Conservation (phyloP, 1,140 invertebrate species). For the Pogonognathellus flavescens region DNA sequence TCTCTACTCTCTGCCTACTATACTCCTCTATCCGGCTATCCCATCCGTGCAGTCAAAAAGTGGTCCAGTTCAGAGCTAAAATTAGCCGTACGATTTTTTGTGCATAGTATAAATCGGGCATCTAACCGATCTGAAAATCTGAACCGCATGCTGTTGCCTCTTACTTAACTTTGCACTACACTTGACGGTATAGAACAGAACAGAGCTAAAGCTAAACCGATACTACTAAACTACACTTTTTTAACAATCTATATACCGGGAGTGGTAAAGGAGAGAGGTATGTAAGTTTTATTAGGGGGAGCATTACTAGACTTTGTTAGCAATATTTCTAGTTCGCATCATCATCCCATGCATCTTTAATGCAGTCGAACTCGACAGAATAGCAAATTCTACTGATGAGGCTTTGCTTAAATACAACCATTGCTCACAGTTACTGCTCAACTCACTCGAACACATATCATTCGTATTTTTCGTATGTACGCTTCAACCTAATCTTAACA, state of each 20-base stretch:
- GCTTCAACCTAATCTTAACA: conserved; percentile 10
- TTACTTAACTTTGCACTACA: conserved; percentile 15
- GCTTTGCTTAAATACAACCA: neutral
- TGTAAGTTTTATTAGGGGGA: neutral
- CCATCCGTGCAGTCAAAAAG: conserved; percentile 50
- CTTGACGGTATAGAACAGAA: neutral
- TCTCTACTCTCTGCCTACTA: neutral
- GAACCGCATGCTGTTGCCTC: conserved; percentile 35
- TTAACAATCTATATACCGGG: conserved; percentile 15
- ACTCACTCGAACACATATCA: neutral
- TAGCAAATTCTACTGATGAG: neutral
- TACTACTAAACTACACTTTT: conserved; percentile 1
- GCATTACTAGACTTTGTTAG: neutral
- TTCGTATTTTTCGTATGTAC: neutral
- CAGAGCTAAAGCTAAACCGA: neutral
- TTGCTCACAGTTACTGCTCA: neutral
- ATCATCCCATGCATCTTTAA: neutral
- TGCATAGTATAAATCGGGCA: conserved; percentile 44
- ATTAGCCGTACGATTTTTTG: conserved; percentile 54
- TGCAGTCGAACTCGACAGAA: neutral
- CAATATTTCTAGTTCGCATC: conserved; percentile 12
- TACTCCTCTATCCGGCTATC: neutral
- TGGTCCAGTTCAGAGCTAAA: conserved; percentile 54
- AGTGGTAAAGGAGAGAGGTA: neutral
- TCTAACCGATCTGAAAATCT: conserved; percentile 42